These are phyloP conservation scores for Disparrhopalites patrizii DNA, from an alignment of 2,888 invertebrate genomes.

Conservation along the genomic window DNA sequence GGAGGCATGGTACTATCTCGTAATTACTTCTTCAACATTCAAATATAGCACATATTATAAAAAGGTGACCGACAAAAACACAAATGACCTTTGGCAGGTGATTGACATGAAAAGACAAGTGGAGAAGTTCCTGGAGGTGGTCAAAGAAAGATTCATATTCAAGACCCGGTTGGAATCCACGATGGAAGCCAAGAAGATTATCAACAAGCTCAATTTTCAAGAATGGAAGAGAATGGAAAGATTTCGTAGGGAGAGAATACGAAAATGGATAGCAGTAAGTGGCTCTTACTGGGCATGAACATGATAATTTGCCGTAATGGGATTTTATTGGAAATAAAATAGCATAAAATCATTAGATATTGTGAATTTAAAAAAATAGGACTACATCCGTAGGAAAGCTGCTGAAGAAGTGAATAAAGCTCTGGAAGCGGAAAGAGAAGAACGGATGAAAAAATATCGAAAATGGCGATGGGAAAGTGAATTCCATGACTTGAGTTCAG, in stretches of 20 bases:
- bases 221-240: conserved; percentile 39
- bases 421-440: conserved; percentile 28
- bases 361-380: too few relatives aligned
- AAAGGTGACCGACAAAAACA: too few relatives aligned
- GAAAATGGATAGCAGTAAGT: conserved; percentile 39
- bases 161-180: conserved; percentile 34
- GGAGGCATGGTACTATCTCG: conserved; percentile 4
- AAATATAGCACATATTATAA: too few relatives aligned
- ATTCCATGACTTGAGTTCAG: conserved; percentile 23
- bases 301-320: too few relatives aligned
- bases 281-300: too few relatives aligned
- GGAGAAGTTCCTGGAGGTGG: conserved; percentile 27
- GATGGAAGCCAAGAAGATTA: conserved; percentile 29
- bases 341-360: too few relatives aligned
- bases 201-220: conserved; percentile 32
- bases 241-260: conserved; percentile 30
- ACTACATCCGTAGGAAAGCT: conserved; percentile 30
- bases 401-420: conserved; percentile 31
- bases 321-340: too few relatives aligned
- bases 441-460: conserved; percentile 24
- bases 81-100: too few relatives aligned
- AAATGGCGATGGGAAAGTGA: conserved; percentile 28
- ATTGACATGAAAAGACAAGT: conserved; percentile 41
- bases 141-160: conserved; percentile 36
- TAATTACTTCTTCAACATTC: too few relatives aligned